These are phyloP conservation scores for Myiozetetes cayanensis DNA, from an alignment of 2,113 vertebrate species.

Conservation along the genomic window DNA sequence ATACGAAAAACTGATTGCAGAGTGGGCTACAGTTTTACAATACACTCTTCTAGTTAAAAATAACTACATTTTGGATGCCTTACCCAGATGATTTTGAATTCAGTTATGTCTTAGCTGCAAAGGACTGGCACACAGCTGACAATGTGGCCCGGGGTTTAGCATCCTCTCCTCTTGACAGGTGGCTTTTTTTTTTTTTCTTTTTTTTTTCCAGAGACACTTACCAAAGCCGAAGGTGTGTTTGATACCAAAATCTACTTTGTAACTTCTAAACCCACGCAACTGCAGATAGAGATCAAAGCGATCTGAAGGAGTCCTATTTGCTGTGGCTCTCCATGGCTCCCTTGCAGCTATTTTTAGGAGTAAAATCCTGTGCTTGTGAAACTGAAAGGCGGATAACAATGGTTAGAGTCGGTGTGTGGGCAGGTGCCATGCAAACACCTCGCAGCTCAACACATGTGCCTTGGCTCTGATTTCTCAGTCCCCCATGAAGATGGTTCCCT, in stretches of 20 bases:
- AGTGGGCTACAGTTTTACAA: background rate
- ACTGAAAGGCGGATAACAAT: slow-evolving; percentile 31
- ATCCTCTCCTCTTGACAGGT: background rate
- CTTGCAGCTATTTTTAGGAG: slow-evolving; percentile 56
- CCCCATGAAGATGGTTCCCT: fast-evolving
- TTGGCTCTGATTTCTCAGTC: background rate
- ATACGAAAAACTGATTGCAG: slow-evolving; percentile 3
- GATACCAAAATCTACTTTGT: slow-evolving; percentile 32
- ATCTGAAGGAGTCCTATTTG: slow-evolving; percentile 27
- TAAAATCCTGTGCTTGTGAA: slow-evolving; percentile 21
- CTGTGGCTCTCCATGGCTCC: slow-evolving; percentile 6
- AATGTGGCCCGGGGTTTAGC: slow-evolving; percentile 8
- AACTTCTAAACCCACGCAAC: slow-evolving; percentile 33
- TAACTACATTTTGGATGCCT: slow-evolving; percentile 20
- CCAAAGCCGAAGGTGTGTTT: background rate
- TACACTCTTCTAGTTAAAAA: slow-evolving; percentile 29
- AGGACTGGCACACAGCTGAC: slow-evolving; percentile 7
- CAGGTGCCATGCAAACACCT: background rate
- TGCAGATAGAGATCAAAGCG: slow-evolving; percentile 32
- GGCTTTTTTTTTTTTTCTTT: background rate
- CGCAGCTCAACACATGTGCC: fast-evolving
- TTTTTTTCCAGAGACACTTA: slow-evolving; percentile 18
- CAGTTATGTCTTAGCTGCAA: background rate
- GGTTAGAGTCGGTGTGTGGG: background rate
- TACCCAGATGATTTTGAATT: slow-evolving; percentile 16